Evolutionary conservation across 2,888 invertebrate species (phyloP).

Genomic region (Amblyjoppa fuscipennis): DNA sequence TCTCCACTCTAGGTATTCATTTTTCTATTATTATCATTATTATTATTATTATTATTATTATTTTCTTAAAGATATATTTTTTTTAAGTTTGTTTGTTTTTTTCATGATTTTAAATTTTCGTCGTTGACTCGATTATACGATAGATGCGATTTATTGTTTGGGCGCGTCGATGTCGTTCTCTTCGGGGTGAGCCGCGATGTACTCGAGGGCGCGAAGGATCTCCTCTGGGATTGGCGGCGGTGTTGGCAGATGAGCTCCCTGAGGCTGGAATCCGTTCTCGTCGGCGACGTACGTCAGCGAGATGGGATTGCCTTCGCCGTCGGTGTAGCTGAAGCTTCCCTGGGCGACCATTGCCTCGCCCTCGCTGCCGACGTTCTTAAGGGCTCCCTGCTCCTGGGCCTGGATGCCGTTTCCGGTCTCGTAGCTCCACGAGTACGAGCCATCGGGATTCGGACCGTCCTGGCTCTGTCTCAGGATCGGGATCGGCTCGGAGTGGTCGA

Average conservation of each 20-base stretch:
- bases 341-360: slow-evolving; percentile 85
- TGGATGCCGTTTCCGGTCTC: slow-evolving; percentile 85
- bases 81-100: neutral
- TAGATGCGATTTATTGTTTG: slow-evolving; percentile 47
- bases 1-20: neutral
- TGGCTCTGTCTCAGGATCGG: slow-evolving; percentile 79
- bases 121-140: slow-evolving; percentile 30
- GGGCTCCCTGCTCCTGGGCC: slow-evolving; percentile 84
- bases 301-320: slow-evolving; percentile 88
- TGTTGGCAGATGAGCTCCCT: slow-evolving; percentile 85
- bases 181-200: slow-evolving; percentile 80
- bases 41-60: slow-evolving; percentile 14
- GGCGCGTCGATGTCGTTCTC: slow-evolving; percentile 75
- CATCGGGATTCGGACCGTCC: slow-evolving; percentile 82
- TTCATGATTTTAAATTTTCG: slow-evolving; percentile 1
- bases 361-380: slow-evolving; percentile 87
- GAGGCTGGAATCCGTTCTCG: slow-evolving; percentile 90
- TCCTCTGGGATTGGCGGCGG: slow-evolving; percentile 83
- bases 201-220: slow-evolving; percentile 83
- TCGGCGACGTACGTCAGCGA: slow-evolving; percentile 89
- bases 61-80: neutral
- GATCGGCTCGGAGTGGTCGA: slow-evolving; percentile 70
- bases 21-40: neutral
- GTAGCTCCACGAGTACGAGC: slow-evolving; percentile 83
- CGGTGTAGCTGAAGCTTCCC: slow-evolving; percentile 86